phyloP scores from a whole-genome alignment of 2,797 vertebrate species.

The Pachyuromys duprasi region DNA sequence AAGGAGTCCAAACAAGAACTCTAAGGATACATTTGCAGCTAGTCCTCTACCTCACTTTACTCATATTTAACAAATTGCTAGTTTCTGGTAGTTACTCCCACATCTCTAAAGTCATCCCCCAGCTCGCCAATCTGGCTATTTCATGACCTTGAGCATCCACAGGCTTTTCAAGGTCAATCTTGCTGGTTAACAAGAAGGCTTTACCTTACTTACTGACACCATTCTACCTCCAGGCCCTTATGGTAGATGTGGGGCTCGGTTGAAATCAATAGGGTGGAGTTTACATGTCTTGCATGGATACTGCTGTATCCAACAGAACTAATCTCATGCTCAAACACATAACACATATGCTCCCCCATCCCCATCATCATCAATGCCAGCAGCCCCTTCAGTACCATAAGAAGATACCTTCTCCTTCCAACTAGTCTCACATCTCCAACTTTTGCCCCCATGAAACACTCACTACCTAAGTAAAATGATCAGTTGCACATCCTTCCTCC shows the following conservation, averaged over 20 bases:
- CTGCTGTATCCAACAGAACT: not conserved
- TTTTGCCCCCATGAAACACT: not conserved
- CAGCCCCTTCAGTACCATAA: too few relatives aligned
- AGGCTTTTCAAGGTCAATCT: not conserved
- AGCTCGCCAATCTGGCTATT: not conserved
- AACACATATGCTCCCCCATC: too few relatives aligned
- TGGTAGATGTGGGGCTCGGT: not conserved
- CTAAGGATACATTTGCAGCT: not conserved
- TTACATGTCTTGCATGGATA: not conserved
- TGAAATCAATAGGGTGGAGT: not conserved
- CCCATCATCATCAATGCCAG: accelerated
- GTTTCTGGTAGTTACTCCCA: not conserved
- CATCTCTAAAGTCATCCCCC: not conserved
- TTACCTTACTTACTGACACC: not conserved
- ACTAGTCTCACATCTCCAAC: not conserved
- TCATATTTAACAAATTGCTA: not conserved
- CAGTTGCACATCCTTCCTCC: not conserved
- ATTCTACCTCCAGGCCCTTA: not conserved
- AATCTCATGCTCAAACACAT: accelerated
- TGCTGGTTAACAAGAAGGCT: not conserved
- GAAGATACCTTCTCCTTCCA: accelerated
- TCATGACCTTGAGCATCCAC: not conserved
- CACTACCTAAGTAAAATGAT: not conserved
- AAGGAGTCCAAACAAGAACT: not conserved
- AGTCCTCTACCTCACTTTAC: accelerated